phyloP scores from a whole-genome alignment of 2,797 vertebrate genomes.

The Tokudaia tokunoshimensis region DNA sequence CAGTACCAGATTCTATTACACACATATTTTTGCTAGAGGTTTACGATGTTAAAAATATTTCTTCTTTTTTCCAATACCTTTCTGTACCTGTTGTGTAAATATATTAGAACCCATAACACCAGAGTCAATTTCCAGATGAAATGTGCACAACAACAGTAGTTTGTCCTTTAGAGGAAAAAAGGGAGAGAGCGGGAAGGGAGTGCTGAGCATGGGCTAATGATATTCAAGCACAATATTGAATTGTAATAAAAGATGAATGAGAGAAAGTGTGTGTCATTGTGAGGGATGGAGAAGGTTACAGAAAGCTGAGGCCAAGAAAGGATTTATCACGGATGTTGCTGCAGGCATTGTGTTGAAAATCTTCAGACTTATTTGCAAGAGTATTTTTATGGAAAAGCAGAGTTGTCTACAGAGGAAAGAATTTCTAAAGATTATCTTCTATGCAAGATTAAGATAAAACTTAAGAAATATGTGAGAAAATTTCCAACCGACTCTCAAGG shows the following conservation, averaged over 20 bases:
- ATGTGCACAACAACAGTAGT: constrained; percentile 86
- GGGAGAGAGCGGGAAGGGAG: neutral
- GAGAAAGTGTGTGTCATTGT: constrained; percentile 90
- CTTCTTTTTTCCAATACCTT: constrained; percentile 89
- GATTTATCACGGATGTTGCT: constrained; percentile 90
- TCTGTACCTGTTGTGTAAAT: constrained; percentile 90
- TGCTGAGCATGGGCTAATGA: constrained; percentile 87
- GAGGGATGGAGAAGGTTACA: constrained; percentile 90
- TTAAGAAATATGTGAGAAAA: constrained; percentile 84
- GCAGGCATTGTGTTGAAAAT: constrained; percentile 89
- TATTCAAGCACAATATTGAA: constrained; percentile 91
- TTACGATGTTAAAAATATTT: constrained; percentile 91
- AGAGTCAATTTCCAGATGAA: constrained; percentile 90
- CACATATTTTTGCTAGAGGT: constrained; percentile 92
- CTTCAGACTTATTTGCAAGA: constrained; percentile 90
- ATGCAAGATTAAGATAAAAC: constrained; percentile 89
- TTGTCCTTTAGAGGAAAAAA: constrained; percentile 83
- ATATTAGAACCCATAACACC: constrained; percentile 89
- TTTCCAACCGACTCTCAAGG: constrained; percentile 73
- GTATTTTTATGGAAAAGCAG: constrained; percentile 89
- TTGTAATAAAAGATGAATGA: constrained; percentile 93
- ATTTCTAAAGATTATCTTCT: constrained; percentile 89
- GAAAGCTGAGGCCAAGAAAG: constrained; percentile 88
- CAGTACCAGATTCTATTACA: constrained; percentile 91
- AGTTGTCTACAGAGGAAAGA: constrained; percentile 86